Percentiles rank a stretch among this genome's conserved stretches.
These are phyloP conservation scores for Reticulitermes lucifugus DNA, from an alignment of 2,888 invertebrate species.

Conservation along the genomic window DNA sequence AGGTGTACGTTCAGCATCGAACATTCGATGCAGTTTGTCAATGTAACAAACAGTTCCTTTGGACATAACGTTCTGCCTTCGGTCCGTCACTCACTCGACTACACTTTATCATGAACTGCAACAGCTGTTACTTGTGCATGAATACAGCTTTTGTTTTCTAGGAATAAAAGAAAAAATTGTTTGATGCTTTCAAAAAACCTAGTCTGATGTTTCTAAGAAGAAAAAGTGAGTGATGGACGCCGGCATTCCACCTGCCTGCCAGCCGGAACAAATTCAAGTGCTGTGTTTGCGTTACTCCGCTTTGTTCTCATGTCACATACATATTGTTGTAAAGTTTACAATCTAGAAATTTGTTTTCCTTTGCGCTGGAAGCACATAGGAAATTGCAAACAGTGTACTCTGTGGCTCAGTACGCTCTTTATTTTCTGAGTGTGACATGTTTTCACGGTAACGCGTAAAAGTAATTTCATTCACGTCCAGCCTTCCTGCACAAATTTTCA, in stretches of 20 bases:
- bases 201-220: neutral
- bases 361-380: too few relatives aligned
- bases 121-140: conserved; percentile 11
- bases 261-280: neutral
- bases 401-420: too few relatives aligned
- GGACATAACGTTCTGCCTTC: neutral
- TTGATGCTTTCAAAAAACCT: conserved; percentile 15
- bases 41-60: neutral
- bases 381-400: too few relatives aligned
- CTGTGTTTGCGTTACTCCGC: neutral
- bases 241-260: conserved; percentile 11
- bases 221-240: conserved; percentile 16
- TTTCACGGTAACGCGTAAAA: too few relatives aligned
- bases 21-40: neutral
- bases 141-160: conserved; percentile 25
- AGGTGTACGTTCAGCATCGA: too few relatives aligned
- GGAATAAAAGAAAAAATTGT: conserved; percentile 15
- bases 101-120: conserved; percentile 10
- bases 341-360: too few relatives aligned
- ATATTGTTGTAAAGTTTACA: too few relatives aligned
- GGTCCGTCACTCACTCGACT: conserved; percentile 1
- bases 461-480: too few relatives aligned
- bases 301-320: too few relatives aligned
- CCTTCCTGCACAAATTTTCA: too few relatives aligned
- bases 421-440: too few relatives aligned